phyloP scores from a whole-genome alignment of 2,113 vertebrate species.

The Ptychochromis oligacanthus region DNA sequence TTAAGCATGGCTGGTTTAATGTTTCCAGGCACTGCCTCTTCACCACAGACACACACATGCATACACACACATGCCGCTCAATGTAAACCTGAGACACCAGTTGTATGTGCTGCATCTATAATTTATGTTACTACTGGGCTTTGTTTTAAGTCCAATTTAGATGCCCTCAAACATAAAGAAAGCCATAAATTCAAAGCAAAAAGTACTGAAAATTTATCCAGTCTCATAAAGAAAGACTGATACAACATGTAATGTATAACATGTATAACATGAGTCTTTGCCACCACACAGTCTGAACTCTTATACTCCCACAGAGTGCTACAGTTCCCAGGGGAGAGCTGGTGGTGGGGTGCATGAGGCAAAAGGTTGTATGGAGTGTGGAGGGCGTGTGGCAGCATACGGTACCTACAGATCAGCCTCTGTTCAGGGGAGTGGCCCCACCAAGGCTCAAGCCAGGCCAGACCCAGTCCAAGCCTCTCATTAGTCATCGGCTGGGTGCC shows the following conservation, averaged over 20 bases:
- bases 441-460: conserved; percentile 79
- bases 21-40: conserved; percentile 62
- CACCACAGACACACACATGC: conserved; percentile 33
- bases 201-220: background rate
- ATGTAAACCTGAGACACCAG: conserved; percentile 52
- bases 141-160: conserved; percentile 35
- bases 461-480: conserved; percentile 85
- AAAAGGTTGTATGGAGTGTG: conserved; percentile 68
- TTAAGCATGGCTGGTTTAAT: conserved; percentile 69
- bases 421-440: conserved; percentile 78
- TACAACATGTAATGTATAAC: background rate
- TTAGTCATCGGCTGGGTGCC: conserved; percentile 91
- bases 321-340: conserved; percentile 60
- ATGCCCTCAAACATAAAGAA: conserved; percentile 2
- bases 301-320: conserved; percentile 23
- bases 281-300: conserved; percentile 16
- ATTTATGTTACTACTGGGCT: conserved; percentile 34
- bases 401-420: conserved; percentile 78
- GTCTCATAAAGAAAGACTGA: background rate
- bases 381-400: conserved; percentile 68
- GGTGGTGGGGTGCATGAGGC: conserved; percentile 50
- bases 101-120: conserved; percentile 32
- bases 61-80: background rate
- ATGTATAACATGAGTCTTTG: conserved; percentile 7
- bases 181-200: background rate